A percentile compares a stretch with the other conserved stretches of the same genome.
These are phyloP conservation scores for Halcyon malimbica DNA, from an alignment of 2,113 vertebrate species.

Conservation along the genomic window DNA sequence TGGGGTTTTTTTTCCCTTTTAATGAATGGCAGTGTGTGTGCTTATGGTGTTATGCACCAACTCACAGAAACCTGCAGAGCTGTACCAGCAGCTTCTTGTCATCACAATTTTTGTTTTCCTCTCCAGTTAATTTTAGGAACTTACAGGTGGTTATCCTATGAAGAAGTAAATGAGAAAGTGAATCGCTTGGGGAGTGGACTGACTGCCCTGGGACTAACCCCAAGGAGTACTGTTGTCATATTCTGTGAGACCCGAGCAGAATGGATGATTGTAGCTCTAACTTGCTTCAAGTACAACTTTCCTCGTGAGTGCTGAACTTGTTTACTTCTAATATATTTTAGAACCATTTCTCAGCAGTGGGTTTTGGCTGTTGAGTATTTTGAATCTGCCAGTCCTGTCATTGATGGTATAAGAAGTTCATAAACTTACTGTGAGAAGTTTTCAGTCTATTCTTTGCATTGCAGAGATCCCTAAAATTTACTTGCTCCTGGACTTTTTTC, in stretches of 20 bases:
- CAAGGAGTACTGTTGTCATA: slow-evolving; percentile 88
- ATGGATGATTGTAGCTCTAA: slow-evolving; percentile 93
- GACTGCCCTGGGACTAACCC: slow-evolving; percentile 84
- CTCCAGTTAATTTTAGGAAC: slow-evolving; percentile 89
- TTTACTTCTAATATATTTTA: neutral
- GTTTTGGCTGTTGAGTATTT: neutral
- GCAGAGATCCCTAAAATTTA: neutral
- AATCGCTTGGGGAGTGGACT: slow-evolving; percentile 86
- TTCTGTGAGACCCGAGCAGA: slow-evolving; percentile 97
- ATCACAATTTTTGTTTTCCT: neutral
- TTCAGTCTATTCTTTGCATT: neutral
- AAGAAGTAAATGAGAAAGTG: slow-evolving; percentile 80
- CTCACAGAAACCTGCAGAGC: neutral
- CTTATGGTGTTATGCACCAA: fast-evolving
- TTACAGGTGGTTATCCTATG: slow-evolving; percentile 91
- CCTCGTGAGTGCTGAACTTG: slow-evolving; percentile 82
- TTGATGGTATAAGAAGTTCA: neutral
- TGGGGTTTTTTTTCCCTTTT: neutral
- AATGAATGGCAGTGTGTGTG: neutral
- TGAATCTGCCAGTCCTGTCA: neutral
- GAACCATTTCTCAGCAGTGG: neutral
- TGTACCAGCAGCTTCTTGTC: neutral
- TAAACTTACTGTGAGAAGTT: neutral
- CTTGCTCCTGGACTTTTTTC: neutral
- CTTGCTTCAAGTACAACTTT: slow-evolving; percentile 94